These are phyloP conservation scores for Drosophila ironensis DNA, from an alignment of 1,140 invertebrate genomes.

Conservation along the genomic window DNA sequence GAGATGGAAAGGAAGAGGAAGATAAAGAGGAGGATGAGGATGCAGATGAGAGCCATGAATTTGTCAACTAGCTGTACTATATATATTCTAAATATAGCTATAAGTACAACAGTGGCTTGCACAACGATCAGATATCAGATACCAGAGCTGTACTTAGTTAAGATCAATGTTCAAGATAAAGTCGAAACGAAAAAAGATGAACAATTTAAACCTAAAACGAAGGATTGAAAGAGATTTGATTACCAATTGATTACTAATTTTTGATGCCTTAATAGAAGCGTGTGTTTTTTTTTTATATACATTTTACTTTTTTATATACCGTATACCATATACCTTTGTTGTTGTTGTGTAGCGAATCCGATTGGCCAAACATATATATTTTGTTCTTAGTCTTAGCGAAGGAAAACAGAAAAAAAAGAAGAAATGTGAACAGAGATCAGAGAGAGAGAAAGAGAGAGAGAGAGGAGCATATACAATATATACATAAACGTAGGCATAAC, in stretches of 20 bases:
- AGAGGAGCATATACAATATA: conserved; percentile 20
- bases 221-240: too few species aligned
- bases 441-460: too few species aligned
- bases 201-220: too few species aligned
- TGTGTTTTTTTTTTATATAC: conserved; percentile 11
- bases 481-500: conserved; percentile 6
- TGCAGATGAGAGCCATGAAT: conserved; percentile 14
- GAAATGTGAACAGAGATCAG: conserved; percentile 15
- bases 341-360: conserved; percentile 48
- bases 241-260: too few species aligned
- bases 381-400: conserved; percentile 33
- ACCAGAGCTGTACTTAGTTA: conserved; percentile 30
- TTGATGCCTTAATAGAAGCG: conserved; percentile 19
- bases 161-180: conserved; percentile 10
- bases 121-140: conserved; percentile 22
- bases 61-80: conserved; percentile 7
- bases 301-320: conserved; percentile 8
- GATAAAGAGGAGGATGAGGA: too few species aligned
- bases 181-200: neutral
- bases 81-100: conserved; percentile 17
- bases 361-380: conserved; percentile 48
- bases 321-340: conserved; percentile 12
- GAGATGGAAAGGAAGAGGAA: too few species aligned
- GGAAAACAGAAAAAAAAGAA: neutral
- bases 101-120: conserved; percentile 21